phyloP scores from a whole-genome alignment of 2,113 vertebrate genomes.

The Muntiacus reevesi region DNA sequence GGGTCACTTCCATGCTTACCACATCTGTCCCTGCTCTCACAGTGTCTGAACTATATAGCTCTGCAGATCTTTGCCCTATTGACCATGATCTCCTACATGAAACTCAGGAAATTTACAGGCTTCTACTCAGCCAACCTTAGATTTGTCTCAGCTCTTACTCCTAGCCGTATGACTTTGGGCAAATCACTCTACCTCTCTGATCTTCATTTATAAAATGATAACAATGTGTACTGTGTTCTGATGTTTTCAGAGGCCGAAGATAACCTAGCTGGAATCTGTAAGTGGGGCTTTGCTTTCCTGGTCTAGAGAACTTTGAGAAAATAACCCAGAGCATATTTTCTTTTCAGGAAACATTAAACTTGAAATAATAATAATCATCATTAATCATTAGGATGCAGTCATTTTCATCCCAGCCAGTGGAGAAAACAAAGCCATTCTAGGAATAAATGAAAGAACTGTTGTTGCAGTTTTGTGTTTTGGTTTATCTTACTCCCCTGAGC shows the following conservation, averaged over 20 bases:
- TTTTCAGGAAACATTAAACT: background rate
- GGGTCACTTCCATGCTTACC: background rate
- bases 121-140: background rate
- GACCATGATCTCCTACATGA: background rate
- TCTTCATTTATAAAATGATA: background rate
- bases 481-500: conserved; percentile 34
- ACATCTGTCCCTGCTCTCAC: background rate
- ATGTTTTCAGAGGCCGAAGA: background rate
- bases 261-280: background rate
- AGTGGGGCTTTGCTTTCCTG: background rate
- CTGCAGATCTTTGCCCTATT: background rate
- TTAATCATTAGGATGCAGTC: conserved; percentile 2
- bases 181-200: background rate
- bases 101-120: background rate
- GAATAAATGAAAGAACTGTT: background rate
- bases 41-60: background rate
- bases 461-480: background rate
- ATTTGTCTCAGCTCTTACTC: background rate
- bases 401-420: background rate
- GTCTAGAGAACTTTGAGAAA: background rate
- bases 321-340: background rate
- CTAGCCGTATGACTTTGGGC: background rate
- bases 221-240: background rate
- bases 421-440: background rate
- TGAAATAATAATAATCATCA: background rate